Evolutionary conservation across 2,888 invertebrate species (phyloP).

Genomic region (Platypus cylindrus): DNA sequence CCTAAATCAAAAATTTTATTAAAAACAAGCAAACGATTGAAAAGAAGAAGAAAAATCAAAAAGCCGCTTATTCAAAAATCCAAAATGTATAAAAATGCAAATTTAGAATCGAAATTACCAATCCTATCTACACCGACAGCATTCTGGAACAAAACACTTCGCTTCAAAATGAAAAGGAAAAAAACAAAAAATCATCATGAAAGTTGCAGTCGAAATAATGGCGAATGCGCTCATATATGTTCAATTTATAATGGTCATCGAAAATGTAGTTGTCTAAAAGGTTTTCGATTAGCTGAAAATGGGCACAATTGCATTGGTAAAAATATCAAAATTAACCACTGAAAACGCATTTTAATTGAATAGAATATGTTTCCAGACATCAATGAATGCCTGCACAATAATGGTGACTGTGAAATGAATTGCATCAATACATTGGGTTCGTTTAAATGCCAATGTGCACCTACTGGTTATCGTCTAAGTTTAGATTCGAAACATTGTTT

Average conservation of each 20-base stretch:
- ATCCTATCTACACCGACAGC: too few species aligned
- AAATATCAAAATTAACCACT: slow-evolving; percentile 4
- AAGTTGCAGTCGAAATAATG: slow-evolving; percentile 26
- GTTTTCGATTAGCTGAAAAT: slow-evolving; percentile 32
- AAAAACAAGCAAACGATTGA: too few species aligned
- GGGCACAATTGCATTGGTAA: slow-evolving; percentile 34
- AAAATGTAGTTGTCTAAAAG: slow-evolving; percentile 37
- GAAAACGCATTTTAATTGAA: neutral
- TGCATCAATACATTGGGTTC: slow-evolving; percentile 43
- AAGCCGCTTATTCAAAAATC: too few species aligned
- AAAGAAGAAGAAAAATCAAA: too few species aligned
- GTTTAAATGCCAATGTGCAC: slow-evolving; percentile 38
- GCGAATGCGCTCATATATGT: slow-evolving; percentile 38
- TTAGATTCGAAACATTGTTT: slow-evolving; percentile 27
- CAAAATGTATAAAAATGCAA: too few species aligned
- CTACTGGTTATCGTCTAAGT: slow-evolving; percentile 31
- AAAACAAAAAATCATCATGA: slow-evolving; percentile 8
- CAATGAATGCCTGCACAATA: slow-evolving; percentile 44
- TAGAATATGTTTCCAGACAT: slow-evolving; percentile 33
- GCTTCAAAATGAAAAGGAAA: slow-evolving; percentile 4
- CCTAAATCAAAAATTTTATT: too few species aligned
- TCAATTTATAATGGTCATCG: slow-evolving; percentile 28
- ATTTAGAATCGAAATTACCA: too few species aligned
- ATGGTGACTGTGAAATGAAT: slow-evolving; percentile 50
- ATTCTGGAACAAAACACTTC: neutral